Base-by-base conservation (phyloP, 2,113 vertebrate genomes). In the Hippolais icterina region DNA sequence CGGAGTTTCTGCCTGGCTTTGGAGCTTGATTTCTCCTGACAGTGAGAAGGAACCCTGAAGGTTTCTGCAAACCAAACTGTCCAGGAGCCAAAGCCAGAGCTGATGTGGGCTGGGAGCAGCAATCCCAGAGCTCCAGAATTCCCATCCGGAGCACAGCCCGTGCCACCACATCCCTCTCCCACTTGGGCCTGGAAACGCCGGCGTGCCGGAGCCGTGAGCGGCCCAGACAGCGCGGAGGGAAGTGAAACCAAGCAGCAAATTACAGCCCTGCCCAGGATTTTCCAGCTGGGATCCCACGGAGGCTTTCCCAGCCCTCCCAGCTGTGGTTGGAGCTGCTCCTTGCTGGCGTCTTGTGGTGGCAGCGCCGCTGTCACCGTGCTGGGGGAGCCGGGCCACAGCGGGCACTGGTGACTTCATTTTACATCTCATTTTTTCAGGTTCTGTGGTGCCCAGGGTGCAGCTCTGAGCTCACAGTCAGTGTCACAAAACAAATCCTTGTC, bases 11-110 rank as follows among this genome's bases (percentile, higher is more conserved):
- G 53, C 1, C 8, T 2, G 37, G 42, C 25, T 77, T 65, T 56
- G 81, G 13, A 89, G 86, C 20, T 80, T 87, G 78, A 96, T 87
- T 86, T 35, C 80, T 88, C 75, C 63, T 96, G 95, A 92, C 95
- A 96, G 90, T 3, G 28, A 87, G 87, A 80, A 95, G 61, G 91
- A 95, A 37, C 72, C 84, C 84, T 60, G 27, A 71, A 83, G 86
- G 80, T 80, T 80, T 86, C 88, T 89, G 83, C 49, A 93, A 95
- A 89, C 86, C 83, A 27, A 35, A 12, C 7, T 68, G 76, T 65
- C 91, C 37, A 47, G 9, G 17, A 54, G 37, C 0, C 96, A 95
- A 66, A 76, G 13, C 2, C 76, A 50, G 87, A 60, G 82, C 84
- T 95, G 93, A 15, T 0, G 44, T 2, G 61, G 91, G 52, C 82